Percentiles rank a stretch among this genome's conserved stretches.
Evolutionary conservation across 2,888 invertebrate genomes (phyloP).

Genomic region (Philonicus albiceps): DNA sequence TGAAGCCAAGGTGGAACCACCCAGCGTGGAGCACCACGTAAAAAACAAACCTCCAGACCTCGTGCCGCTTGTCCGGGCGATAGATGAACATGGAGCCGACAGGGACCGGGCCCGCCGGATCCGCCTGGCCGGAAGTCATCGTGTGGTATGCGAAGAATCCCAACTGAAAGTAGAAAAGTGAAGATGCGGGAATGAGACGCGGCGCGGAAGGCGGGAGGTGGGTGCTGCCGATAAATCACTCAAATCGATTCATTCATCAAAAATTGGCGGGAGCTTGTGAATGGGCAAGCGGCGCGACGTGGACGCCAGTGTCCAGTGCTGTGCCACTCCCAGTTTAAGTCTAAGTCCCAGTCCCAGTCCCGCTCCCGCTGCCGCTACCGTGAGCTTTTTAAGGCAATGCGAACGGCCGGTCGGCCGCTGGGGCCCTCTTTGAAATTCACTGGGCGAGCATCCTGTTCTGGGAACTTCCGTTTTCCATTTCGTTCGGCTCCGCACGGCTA

Average conservation of each 20-base stretch:
- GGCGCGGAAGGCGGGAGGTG: background rate
- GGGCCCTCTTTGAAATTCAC: constrained; percentile 43
- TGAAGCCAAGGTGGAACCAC: constrained; percentile 95
- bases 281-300: background rate
- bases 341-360: background rate
- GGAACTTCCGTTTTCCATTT: constrained; percentile 49
- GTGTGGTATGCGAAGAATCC: constrained; percentile 92
- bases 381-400: constrained; percentile 19
- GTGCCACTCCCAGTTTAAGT: background rate
- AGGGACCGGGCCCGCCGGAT: constrained; percentile 87
- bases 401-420: background rate
- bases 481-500: constrained; percentile 16
- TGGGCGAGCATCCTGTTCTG: constrained; percentile 48
- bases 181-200: background rate
- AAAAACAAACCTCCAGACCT: constrained; percentile 93
- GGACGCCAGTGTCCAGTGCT: background rate
- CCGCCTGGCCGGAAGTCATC: constrained; percentile 80
- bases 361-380: background rate
- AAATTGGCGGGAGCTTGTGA: constrained; percentile 22
- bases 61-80: constrained; percentile 87
- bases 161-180: constrained; percentile 71
- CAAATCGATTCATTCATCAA: constrained; percentile 38
- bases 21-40: constrained; percentile 97
- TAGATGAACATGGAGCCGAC: constrained; percentile 94
- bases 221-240: constrained; percentile 16